Conservation (phyloP, 2,113 vertebrate genomes). For the Paracanthobrama guichenoti region DNA sequence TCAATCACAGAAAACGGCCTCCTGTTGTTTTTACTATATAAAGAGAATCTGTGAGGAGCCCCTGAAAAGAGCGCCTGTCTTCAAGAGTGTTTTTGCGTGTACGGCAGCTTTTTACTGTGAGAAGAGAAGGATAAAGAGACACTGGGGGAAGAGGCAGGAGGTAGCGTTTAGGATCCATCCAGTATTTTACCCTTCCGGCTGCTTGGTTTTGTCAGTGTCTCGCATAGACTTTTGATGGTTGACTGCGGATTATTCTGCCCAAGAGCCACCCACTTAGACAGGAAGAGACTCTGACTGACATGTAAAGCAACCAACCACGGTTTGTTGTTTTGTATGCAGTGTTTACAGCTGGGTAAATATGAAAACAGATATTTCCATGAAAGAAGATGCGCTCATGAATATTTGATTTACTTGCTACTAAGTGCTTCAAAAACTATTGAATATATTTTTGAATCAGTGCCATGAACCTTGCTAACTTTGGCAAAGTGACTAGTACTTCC, state of each 20-base stretch:
- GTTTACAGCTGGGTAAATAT: neutral
- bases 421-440: neutral
- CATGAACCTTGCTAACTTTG: neutral
- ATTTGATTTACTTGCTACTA: constrained; percentile 1
- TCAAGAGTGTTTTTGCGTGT: neutral
- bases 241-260: neutral
- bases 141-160: neutral
- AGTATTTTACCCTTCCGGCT: neutral
- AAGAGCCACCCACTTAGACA: neutral
- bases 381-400: neutral
- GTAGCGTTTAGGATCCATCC: neutral
- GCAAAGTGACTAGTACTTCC: neutral
- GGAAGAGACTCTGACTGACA: neutral
- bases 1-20: neutral
- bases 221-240: neutral
- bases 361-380: neutral
- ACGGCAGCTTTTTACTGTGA: neutral
- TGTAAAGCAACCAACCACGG: neutral
- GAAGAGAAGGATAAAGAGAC: neutral
- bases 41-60: neutral
- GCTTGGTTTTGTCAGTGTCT: neutral
- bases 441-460: neutral
- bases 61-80: neutral
- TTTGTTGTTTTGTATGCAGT: neutral
- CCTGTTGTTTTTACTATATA: neutral